These are phyloP conservation scores for Oxygymnocypris stewartii DNA, from an alignment of 2,113 vertebrate species.

Conservation along the genomic window DNA sequence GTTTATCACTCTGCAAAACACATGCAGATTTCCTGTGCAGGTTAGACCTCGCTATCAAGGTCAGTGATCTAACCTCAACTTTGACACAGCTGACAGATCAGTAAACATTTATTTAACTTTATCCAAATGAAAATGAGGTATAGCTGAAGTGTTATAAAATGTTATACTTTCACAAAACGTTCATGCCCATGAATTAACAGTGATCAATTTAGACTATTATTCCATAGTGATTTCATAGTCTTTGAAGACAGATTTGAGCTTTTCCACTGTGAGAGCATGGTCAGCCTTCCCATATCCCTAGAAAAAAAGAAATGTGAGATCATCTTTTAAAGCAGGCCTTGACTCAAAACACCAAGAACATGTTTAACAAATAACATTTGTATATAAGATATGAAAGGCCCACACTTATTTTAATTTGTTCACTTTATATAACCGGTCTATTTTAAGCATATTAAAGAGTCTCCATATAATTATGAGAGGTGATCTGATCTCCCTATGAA, in stretches of 20 bases:
- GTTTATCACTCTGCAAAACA: constrained; percentile 38
- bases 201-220: constrained; percentile 77
- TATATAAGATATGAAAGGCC: not conserved
- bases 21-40: constrained; percentile 62
- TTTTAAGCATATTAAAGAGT: not conserved
- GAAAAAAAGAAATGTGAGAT: constrained; percentile 41
- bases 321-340: not conserved
- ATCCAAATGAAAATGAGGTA: not conserved
- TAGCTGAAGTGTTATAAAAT: constrained; percentile 6
- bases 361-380: not conserved
- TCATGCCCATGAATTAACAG: not conserved
- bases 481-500: not conserved
- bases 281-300: constrained; percentile 91
- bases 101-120: not conserved
- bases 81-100: not conserved
- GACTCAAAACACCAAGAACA: not conserved
- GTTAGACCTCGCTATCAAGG: constrained; percentile 41
- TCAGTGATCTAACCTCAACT: not conserved
- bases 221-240: constrained; percentile 86
- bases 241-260: constrained; percentile 78
- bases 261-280: constrained; percentile 81
- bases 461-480: not conserved
- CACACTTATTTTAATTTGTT: not conserved
- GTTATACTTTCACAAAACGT: not conserved
- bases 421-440: not conserved